Evolutionary conservation across 2,797 vertebrate genomes (phyloP).

Genomic region (Danionella dracula): DNA sequence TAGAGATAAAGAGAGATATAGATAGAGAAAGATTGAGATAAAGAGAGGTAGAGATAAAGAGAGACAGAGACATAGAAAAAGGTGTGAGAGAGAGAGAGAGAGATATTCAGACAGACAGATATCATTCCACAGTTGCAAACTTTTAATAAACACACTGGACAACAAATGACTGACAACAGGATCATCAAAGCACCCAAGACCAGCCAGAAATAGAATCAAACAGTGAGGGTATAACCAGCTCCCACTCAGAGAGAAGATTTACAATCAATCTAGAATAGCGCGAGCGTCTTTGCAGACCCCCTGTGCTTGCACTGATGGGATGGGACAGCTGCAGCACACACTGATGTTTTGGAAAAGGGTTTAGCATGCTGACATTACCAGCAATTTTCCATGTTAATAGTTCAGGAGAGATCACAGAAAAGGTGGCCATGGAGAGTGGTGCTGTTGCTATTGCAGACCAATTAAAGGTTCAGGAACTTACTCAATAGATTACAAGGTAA

Average conservation of each 20-base stretch:
- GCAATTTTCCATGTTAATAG: constrained; percentile 15
- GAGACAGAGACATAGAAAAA: no score
- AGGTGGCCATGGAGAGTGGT: not conserved
- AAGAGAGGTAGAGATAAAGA: no score
- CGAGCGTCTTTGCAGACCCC: not conserved
- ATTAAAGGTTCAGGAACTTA: not conserved
- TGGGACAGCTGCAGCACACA: constrained; percentile 16
- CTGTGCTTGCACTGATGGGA: constrained; percentile 10
- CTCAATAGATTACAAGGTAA: not conserved
- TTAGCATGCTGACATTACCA: constrained; percentile 20
- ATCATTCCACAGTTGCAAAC: no score
- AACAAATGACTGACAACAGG: no score
- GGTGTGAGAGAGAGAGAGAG: no score
- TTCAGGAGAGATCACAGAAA: constrained; percentile 4
- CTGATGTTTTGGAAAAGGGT: constrained; percentile 37
- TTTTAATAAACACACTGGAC: no score
- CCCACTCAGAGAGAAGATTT: not conserved
- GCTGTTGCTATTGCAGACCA: not conserved
- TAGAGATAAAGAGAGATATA: no score
- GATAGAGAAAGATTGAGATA: no score
- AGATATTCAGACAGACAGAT: no score
- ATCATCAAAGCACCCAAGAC: not conserved
- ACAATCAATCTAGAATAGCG: constrained; percentile 4
- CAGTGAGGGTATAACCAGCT: not conserved
- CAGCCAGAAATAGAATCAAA: constrained; percentile 10